phyloP scores from a whole-genome alignment of 2,113 vertebrate genomes.

The Scomber colias region DNA sequence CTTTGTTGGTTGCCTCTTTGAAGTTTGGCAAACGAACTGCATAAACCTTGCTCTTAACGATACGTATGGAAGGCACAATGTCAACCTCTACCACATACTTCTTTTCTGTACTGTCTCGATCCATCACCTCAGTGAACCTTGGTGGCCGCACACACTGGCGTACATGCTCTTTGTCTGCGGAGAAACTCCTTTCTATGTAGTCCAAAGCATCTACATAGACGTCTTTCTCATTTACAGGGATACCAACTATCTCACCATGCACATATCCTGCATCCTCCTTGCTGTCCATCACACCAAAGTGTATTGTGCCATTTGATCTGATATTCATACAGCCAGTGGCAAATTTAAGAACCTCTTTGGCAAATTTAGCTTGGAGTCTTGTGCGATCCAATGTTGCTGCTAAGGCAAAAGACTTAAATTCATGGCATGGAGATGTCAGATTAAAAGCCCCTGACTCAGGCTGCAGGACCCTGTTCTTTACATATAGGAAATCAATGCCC shows the following conservation, averaged over 20 bases:
- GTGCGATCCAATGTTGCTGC: conserved; percentile 79
- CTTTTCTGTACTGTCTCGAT: conserved; percentile 72
- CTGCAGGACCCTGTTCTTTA: conserved; percentile 81
- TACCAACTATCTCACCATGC: conserved; percentile 85
- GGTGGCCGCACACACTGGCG: conserved; percentile 85
- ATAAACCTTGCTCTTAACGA: conserved; percentile 78
- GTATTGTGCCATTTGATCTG: conserved; percentile 89
- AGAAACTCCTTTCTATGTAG: conserved; percentile 82
- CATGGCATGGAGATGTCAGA: conserved; percentile 86
- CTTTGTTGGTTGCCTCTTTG: conserved; percentile 76
- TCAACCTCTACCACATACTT: conserved; percentile 88
- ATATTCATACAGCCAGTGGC: conserved; percentile 88
- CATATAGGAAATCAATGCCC: conserved; percentile 79
- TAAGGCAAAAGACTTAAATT: conserved; percentile 85
- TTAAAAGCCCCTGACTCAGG: conserved; percentile 86
- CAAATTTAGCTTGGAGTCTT: conserved; percentile 86
- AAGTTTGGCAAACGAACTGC: conserved; percentile 85
- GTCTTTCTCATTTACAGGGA: conserved; percentile 79
- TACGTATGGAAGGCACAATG: conserved; percentile 79
- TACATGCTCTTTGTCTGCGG: conserved; percentile 63
- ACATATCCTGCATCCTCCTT: conserved; percentile 65
- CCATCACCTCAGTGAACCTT: conserved; percentile 85
- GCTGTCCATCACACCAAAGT: conserved; percentile 89
- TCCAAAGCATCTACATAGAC: conserved; percentile 83
- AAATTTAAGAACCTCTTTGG: conserved; percentile 86